Evolutionary conservation across 2,113 vertebrate species (phyloP).

Genomic region (Myanophis thanlyinensis): DNA sequence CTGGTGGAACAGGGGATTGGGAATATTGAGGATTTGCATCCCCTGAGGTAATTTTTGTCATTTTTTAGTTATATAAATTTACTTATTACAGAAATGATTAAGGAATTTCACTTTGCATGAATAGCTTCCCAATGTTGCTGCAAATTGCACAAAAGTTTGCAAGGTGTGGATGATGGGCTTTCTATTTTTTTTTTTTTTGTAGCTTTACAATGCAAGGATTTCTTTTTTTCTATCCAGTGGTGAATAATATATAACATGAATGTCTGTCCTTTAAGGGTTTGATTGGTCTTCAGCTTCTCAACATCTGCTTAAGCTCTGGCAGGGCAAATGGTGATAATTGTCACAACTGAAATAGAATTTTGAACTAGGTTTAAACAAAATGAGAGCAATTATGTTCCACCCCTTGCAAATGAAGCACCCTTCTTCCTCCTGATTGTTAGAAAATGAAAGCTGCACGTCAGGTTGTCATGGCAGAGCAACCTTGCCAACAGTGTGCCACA

Average conservation of each 20-base stretch:
- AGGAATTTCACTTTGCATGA: constrained; percentile 58
- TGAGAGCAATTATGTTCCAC: neutral
- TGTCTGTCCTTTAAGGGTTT: neutral
- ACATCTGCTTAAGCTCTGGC: neutral
- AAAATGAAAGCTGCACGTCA: neutral
- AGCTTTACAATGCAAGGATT: constrained; percentile 65
- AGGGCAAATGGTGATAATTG: neutral
- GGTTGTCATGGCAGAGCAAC: neutral
- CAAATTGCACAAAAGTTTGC: constrained; percentile 42
- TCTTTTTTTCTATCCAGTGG: constrained; percentile 34
- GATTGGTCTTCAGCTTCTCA: neutral
- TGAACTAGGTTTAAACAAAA: neutral
- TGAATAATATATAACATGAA: neutral
- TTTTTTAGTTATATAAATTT: constrained; percentile 45
- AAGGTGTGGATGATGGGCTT: constrained; percentile 36
- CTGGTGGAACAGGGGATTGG: constrained; percentile 99
- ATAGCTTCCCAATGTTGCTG: constrained; percentile 43
- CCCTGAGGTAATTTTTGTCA: constrained; percentile 85
- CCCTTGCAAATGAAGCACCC: neutral
- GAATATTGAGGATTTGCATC: constrained; percentile 98
- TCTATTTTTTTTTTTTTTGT: constrained; percentile 51
- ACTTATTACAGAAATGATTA: constrained; percentile 55
- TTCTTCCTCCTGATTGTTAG: neutral
- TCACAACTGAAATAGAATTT: neutral
- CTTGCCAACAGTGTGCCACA: neutral